Conservation (phyloP, 2,888 invertebrate genomes). For the Eudasyphora cyanicolor region DNA sequence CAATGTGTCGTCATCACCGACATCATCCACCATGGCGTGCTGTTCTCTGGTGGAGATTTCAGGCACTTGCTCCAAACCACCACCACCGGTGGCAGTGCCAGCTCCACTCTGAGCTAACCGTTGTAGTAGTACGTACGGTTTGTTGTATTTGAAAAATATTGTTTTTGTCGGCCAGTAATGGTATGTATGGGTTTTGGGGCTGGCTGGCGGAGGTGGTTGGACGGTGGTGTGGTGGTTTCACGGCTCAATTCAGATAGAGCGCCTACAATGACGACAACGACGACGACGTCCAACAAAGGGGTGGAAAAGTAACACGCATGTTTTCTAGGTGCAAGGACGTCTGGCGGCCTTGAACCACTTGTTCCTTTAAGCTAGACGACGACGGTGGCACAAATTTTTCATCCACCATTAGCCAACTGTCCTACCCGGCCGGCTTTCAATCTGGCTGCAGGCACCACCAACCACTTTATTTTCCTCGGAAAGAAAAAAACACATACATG, state of each 20-base stretch:
- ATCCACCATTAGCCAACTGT: slow-evolving; percentile 39
- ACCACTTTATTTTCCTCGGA: slow-evolving; percentile 9
- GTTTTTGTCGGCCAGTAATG: slow-evolving; percentile 30
- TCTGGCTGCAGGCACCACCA: slow-evolving; percentile 23
- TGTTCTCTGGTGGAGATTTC: slow-evolving; percentile 23
- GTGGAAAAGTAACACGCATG: slow-evolving; percentile 63
- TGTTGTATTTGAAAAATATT: slow-evolving; percentile 40
- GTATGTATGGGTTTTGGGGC: slow-evolving; percentile 31
- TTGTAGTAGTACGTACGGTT: not conserved
- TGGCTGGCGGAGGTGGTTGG: slow-evolving; percentile 34
- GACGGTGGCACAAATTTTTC: slow-evolving; percentile 23
- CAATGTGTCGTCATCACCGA: slow-evolving; percentile 43
- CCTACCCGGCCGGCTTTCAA: slow-evolving; percentile 36
- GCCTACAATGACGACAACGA: too few species aligned
- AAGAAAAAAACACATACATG: not conserved
- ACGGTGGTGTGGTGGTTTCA: slow-evolving; percentile 43
- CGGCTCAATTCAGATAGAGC: slow-evolving; percentile 32
- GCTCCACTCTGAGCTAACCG: not conserved
- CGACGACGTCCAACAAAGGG: slow-evolving; percentile 49
- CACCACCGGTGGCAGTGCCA: not conserved
- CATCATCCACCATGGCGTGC: slow-evolving; percentile 47
- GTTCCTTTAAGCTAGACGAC: slow-evolving; percentile 29
- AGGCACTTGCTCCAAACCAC: slow-evolving; percentile 56
- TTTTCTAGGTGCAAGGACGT: slow-evolving; percentile 64
- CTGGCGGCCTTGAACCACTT: slow-evolving; percentile 63